A percentile compares a stretch with the other conserved stretches of the same genome.
Conservation (phyloP, 2,888 invertebrate genomes). For the Aphrophora alni region DNA sequence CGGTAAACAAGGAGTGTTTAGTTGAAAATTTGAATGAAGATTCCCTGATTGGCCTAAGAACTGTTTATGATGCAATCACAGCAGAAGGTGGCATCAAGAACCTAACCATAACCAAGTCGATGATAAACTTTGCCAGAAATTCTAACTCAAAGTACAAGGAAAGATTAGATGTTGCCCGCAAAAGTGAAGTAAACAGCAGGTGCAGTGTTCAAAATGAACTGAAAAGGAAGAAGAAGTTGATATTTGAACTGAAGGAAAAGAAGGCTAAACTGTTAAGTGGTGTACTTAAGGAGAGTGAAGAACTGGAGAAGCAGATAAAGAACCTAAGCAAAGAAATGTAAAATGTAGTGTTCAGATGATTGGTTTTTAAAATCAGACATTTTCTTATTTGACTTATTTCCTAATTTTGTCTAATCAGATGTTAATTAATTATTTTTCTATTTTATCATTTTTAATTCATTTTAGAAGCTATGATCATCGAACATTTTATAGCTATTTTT, state of each 20-base stretch:
- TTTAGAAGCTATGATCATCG: no score
- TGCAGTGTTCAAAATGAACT: slow-evolving; percentile 18
- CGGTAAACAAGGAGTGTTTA: slow-evolving; percentile 12
- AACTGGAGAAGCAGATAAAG: background rate
- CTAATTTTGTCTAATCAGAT: no score
- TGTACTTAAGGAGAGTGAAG: background rate
- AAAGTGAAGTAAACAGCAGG: no score
- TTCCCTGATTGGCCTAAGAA: no score
- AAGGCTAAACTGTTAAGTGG: slow-evolving; percentile 6
- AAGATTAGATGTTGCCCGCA: background rate
- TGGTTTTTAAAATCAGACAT: no score
- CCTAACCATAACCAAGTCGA: no score
- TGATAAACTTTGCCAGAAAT: background rate
- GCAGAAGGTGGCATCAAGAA: slow-evolving; percentile 11
- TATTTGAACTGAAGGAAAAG: slow-evolving; percentile 14
- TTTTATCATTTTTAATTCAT: no score
- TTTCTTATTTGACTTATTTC: no score
- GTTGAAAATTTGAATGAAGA: slow-evolving; percentile 13
- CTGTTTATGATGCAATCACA: background rate
- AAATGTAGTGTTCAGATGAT: no score
- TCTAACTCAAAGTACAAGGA: background rate
- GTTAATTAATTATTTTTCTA: no score
- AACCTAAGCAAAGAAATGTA: slow-evolving; percentile 18
- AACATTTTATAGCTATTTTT: no score
- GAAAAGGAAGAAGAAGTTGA: slow-evolving; percentile 21